phyloP scores from a whole-genome alignment of 2,888 invertebrate species.

The Atrina japonica region DNA sequence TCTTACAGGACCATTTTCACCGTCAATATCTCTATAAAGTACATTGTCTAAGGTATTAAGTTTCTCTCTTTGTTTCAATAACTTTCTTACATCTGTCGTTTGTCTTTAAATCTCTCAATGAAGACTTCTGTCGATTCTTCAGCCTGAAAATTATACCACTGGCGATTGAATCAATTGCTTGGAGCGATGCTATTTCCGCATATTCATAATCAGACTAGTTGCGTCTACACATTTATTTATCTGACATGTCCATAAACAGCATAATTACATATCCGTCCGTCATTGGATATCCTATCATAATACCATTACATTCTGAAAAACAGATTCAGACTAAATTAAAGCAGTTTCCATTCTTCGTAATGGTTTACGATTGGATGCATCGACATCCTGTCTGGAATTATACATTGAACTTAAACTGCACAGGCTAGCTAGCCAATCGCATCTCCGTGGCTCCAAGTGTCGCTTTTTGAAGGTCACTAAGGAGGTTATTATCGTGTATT shows the following conservation, averaged over 20 bases:
- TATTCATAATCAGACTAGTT: neutral
- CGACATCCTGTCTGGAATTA: slow-evolving; percentile 48
- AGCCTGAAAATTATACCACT: neutral
- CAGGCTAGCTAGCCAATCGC: slow-evolving; percentile 46
- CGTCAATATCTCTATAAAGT: slow-evolving; percentile 28
- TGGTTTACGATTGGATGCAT: slow-evolving; percentile 40
- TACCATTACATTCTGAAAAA: slow-evolving; percentile 5
- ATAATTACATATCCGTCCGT: neutral
- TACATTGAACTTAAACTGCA: slow-evolving; percentile 45
- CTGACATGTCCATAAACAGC: neutral
- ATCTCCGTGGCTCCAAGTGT: slow-evolving; percentile 53
- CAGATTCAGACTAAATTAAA: neutral
- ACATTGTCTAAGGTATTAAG: slow-evolving; percentile 14
- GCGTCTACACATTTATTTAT: neutral
- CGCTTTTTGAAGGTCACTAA: slow-evolving; percentile 40
- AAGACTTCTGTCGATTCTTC: neutral
- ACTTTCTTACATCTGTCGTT: neutral
- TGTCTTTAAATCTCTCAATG: neutral
- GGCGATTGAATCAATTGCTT: neutral
- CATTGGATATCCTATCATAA: neutral
- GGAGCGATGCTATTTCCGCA: slow-evolving; percentile 4
- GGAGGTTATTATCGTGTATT: slow-evolving; percentile 44
- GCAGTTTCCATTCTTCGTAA: neutral
- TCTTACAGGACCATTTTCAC: slow-evolving; percentile 12
- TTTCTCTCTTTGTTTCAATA: slow-evolving; percentile 10